Percentiles rank a stretch among this genome's conserved stretches.
Evolutionary conservation across 2,797 vertebrate genomes (phyloP).

Genomic region (Acanthornis magna): DNA sequence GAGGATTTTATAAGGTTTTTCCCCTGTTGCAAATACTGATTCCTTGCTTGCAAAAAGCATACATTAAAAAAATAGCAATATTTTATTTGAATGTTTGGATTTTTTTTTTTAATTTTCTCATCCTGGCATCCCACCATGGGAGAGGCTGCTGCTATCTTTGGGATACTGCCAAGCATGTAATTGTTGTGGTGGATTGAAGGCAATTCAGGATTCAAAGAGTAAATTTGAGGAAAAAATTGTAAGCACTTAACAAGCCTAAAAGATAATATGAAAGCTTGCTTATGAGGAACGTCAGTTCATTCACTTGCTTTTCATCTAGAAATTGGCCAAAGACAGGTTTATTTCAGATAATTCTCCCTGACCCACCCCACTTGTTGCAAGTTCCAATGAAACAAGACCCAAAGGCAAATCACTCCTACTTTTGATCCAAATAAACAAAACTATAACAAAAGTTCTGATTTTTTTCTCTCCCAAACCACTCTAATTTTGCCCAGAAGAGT

Average conservation of each 20-base stretch:
- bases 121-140: background rate
- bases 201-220: background rate
- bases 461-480: background rate
- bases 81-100: background rate
- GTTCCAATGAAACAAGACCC: background rate
- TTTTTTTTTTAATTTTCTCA: background rate
- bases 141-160: conserved; percentile 9
- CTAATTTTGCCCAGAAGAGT: background rate
- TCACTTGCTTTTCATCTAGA: conserved; percentile 16
- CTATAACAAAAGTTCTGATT: background rate
- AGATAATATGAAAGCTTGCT: background rate
- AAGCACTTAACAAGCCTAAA: background rate
- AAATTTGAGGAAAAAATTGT: background rate
- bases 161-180: background rate
- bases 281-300: background rate
- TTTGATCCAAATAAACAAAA: background rate
- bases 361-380: background rate
- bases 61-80: background rate
- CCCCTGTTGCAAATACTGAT: background rate
- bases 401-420: background rate
- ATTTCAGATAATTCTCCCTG: background rate
- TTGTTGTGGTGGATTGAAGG: background rate
- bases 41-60: background rate
- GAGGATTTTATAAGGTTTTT: background rate
- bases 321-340: background rate